Percentiles rank a stretch among this genome's conserved stretches.
phyloP scores from a whole-genome alignment of 1,140 invertebrate genomes.

The Drosophila murphyi region DNA sequence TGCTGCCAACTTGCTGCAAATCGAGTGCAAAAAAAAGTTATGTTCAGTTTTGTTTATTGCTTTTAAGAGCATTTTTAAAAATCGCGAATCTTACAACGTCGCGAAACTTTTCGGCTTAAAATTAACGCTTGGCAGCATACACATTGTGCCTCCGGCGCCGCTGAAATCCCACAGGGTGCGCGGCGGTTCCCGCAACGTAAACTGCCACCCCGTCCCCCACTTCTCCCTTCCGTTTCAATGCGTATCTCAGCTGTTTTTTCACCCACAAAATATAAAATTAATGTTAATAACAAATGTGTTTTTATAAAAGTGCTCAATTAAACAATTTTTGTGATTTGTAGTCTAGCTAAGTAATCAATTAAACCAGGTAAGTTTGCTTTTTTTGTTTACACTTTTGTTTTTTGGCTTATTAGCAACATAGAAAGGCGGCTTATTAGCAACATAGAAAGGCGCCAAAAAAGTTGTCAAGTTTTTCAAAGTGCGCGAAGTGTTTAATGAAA shows the following conservation, averaged over 20 bases:
- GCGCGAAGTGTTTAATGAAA: conserved; percentile 10
- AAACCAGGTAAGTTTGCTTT: conserved; percentile 39
- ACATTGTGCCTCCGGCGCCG: conserved; percentile 43
- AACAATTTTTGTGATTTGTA: background rate
- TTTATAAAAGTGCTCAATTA: conserved; percentile 15
- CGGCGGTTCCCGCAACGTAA: conserved; percentile 1
- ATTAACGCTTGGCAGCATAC: background rate
- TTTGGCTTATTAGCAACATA: conserved; percentile 20
- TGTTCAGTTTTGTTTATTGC: conserved; percentile 27
- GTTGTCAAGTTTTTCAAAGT: conserved; percentile 21
- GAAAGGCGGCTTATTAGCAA: conserved; percentile 31
- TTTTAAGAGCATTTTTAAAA: conserved; percentile 12
- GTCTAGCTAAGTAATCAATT: conserved; percentile 4
- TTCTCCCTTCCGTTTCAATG: conserved; percentile 8
- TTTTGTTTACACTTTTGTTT: background rate
- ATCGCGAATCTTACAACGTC: conserved; percentile 4
- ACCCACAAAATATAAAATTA: conserved; percentile 5
- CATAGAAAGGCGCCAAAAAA: conserved; percentile 43
- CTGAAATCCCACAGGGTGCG: conserved; percentile 47
- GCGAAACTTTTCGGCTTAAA: background rate
- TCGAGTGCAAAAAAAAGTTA: conserved; percentile 5
- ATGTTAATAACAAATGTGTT: too few relatives aligned
- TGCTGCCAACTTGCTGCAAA: conserved; percentile 33
- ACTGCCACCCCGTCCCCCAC: conserved; percentile 5
- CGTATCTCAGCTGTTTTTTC: conserved; percentile 39